These are phyloP conservation scores for Corbicula japonica DNA, from an alignment of 2,888 invertebrate genomes.

Conservation along the genomic window DNA sequence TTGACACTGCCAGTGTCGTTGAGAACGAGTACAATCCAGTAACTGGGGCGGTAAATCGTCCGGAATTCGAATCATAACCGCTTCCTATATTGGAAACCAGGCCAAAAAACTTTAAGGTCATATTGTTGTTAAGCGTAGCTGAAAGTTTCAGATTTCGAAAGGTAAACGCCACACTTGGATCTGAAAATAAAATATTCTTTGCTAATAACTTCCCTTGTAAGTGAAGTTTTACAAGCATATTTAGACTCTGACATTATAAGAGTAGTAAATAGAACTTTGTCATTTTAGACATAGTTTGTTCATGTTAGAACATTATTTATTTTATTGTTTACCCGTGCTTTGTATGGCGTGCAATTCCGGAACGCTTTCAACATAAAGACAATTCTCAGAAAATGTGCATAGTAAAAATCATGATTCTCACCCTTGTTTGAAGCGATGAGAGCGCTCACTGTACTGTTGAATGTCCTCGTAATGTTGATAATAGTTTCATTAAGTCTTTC, in stretches of 20 bases:
- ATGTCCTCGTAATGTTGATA: neutral
- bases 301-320: too few relatives aligned
- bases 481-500: neutral
- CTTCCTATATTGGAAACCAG: conserved; percentile 25
- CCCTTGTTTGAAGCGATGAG: neutral
- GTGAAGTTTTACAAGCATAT: too few relatives aligned
- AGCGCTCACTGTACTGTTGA: conserved; percentile 1
- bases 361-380: neutral
- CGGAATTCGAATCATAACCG: conserved; percentile 22
- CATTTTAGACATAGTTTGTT: too few relatives aligned
- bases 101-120: conserved; percentile 25
- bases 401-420: neutral
- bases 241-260: neutral
- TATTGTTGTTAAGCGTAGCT: neutral
- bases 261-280: neutral
- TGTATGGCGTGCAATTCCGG: too few relatives aligned
- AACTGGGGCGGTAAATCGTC: conserved; percentile 28
- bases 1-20: conserved; percentile 28
- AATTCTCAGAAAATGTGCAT: neutral
- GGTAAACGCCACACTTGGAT: neutral
- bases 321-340: too few relatives aligned
- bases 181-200: conserved; percentile 12
- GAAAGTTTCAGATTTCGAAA: neutral
- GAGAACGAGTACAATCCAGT: conserved; percentile 43
- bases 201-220: neutral